Evolutionary conservation across 2,888 invertebrate genomes (phyloP).

Genomic region (Oeneis ivallda): DNA sequence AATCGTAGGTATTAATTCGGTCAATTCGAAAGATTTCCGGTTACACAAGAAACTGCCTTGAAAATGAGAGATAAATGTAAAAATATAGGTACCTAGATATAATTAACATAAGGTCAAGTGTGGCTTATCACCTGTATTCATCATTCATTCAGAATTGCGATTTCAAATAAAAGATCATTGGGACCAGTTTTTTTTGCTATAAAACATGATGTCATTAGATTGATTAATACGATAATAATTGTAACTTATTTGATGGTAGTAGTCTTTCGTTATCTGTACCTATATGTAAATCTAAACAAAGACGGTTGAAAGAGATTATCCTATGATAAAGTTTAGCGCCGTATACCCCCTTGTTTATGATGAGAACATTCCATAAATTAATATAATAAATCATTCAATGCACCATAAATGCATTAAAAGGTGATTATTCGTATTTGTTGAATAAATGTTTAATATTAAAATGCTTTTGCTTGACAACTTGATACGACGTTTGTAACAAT

Average conservation of each 20-base stretch:
- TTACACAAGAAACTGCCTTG: constrained; percentile 11
- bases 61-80: not conserved
- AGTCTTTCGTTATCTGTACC: constrained; percentile 7
- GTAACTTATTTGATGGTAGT: not conserved
- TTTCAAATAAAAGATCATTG: constrained; percentile 1
- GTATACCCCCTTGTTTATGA: not conserved
- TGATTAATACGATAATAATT: constrained; percentile 4
- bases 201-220: constrained; percentile 14
- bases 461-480: too few species aligned
- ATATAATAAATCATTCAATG: too few species aligned
- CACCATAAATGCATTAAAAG: too few species aligned
- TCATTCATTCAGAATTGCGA: constrained; percentile 8
- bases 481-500: too few species aligned
- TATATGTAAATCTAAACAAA: constrained; percentile 5
- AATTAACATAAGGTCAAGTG: constrained; percentile 3
- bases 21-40: constrained; percentile 28
- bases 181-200: not conserved
- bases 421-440: too few species aligned
- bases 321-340: not conserved
- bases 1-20: constrained; percentile 5
- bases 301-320: constrained; percentile 2
- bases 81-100: not conserved
- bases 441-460: too few species aligned
- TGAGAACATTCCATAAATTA: too few species aligned
- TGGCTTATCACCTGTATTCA: constrained; percentile 9